A percentile compares a stretch with the other conserved stretches of the same genome.
These are phyloP conservation scores for Oikopleura vanhoeffeni DNA, from an alignment of 23 tunicate genomes.

Conservation along the genomic window DNA sequence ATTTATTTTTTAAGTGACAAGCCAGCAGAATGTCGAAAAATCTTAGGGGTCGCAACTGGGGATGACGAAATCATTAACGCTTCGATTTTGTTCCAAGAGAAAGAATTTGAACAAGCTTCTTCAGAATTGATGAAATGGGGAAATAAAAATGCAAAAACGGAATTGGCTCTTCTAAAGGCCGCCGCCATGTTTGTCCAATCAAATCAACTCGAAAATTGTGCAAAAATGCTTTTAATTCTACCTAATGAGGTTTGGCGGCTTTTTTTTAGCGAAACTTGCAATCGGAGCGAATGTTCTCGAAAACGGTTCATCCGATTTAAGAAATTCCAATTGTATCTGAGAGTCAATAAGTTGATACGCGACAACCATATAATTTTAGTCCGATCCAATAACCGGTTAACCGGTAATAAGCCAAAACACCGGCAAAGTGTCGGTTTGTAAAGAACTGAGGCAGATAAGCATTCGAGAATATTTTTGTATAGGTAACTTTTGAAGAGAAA, in stretches of 20 bases:
- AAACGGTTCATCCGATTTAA: no score
- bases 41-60: not conserved
- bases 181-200: slow-evolving; percentile 2
- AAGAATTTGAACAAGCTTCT: not conserved
- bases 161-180: not conserved
- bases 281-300: no score
- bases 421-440: no score
- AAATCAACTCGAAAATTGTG: not conserved
- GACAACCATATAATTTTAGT: no score
- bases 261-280: no score
- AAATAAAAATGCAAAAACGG: not conserved
- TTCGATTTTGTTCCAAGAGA: slow-evolving; percentile 10
- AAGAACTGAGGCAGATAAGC: no score
- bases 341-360: no score
- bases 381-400: no score
- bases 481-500: no score
- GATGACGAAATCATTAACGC: not conserved
- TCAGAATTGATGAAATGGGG: not conserved
- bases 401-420: no score
- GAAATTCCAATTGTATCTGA: no score
- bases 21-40: slow-evolving; percentile 15
- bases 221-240: not conserved
- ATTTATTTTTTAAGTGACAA: not conserved
- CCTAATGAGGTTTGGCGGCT: not conserved
- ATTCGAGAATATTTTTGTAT: no score